Percentiles rank a stretch among this genome's conserved stretches.
Conservation (phyloP, 2,797 vertebrate species). For the Megalops cyprinoides region DNA sequence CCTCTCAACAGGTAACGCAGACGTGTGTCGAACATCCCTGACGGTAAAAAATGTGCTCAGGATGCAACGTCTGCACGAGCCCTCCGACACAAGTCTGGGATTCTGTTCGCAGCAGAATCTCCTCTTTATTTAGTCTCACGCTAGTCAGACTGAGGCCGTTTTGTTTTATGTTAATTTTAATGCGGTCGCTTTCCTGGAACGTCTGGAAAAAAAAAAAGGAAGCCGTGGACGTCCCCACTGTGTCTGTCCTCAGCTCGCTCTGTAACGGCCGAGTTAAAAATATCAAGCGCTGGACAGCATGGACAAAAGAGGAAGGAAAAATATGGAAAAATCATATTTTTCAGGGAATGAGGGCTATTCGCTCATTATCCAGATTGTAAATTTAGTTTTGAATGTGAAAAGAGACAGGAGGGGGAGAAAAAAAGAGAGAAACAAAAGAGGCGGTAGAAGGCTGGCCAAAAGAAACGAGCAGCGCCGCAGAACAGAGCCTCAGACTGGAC, state of each 20-base stretch:
- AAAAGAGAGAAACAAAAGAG: slow-evolving; percentile 19
- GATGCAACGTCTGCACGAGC: not conserved
- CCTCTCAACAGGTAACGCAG: not conserved
- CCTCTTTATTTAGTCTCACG: not conserved
- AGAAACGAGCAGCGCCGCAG: slow-evolving; percentile 40
- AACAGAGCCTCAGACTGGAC: slow-evolving; percentile 47
- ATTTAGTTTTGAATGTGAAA: slow-evolving; percentile 34
- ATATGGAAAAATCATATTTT: slow-evolving; percentile 16
- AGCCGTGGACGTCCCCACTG: slow-evolving; percentile 7
- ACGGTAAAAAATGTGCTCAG: not conserved
- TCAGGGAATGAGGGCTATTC: slow-evolving; percentile 38
- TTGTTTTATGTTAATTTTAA: slow-evolving; percentile 7
- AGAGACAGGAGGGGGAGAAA: slow-evolving; percentile 40
- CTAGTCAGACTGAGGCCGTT: slow-evolving; percentile 16
- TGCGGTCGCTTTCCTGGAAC: slow-evolving; percentile 34
- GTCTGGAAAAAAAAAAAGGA: not conserved
- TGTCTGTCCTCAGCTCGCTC: slow-evolving; percentile 30
- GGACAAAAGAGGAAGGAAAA: slow-evolving; percentile 31
- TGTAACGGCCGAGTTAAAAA: slow-evolving; percentile 33
- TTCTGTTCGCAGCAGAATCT: not conserved
- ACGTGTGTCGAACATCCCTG: not conserved
- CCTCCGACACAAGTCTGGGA: too few relatives aligned
- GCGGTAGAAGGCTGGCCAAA: slow-evolving; percentile 35
- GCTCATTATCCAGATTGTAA: slow-evolving; percentile 44
- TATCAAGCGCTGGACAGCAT: slow-evolving; percentile 31